Percentiles rank a stretch among this genome's conserved stretches.
These are phyloP conservation scores for Macquaria australasica DNA, from an alignment of 2,113 vertebrate genomes.

Conservation along the genomic window DNA sequence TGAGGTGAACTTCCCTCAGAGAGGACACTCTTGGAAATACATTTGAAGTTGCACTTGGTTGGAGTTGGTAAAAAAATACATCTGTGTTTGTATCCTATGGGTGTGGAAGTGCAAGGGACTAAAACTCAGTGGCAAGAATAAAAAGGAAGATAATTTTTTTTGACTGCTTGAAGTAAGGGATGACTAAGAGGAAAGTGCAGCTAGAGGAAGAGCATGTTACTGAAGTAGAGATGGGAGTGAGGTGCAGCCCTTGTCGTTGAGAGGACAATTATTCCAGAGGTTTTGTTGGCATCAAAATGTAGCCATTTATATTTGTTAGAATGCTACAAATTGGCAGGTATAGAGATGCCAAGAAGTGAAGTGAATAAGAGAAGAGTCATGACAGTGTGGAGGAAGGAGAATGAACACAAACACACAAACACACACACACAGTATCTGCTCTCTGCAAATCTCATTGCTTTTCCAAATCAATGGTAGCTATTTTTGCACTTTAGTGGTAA, in stretches of 20 bases:
- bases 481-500: constrained; percentile 10
- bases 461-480: constrained; percentile 26
- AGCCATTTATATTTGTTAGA: constrained; percentile 52
- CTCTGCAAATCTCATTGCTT: constrained; percentile 11
- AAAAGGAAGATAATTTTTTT: neutral
- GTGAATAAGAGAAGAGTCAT: constrained; percentile 24
- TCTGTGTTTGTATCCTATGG: neutral
- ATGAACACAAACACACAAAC: neutral
- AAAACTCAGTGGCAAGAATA: neutral
- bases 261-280: constrained; percentile 35
- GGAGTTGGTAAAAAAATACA: neutral
- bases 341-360: constrained; percentile 19
- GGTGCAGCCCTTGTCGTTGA: constrained; percentile 31
- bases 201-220: neutral
- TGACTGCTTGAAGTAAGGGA: neutral
- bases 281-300: constrained; percentile 36
- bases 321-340: constrained; percentile 37
- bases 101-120: neutral
- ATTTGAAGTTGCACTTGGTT: constrained; percentile 1
- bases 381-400: neutral
- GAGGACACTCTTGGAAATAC: neutral
- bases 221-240: neutral
- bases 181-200: neutral
- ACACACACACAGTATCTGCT: neutral
- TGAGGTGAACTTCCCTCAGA: neutral